Base-by-base conservation (phyloP, 1,140 invertebrate species). In the Aphidius ervi region DNA sequence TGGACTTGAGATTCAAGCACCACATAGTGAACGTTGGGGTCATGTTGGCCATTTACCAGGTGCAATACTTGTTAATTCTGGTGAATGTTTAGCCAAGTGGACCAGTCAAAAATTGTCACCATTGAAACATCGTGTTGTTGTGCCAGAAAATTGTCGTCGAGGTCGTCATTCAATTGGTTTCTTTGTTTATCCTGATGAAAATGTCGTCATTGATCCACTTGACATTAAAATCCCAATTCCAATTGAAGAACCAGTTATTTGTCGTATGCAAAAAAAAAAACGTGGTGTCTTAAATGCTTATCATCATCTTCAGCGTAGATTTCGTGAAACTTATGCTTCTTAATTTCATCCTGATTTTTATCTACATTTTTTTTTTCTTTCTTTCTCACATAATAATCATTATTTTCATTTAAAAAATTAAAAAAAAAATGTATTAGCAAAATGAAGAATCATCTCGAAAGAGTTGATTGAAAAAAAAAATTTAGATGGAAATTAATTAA, bases 11-110 rank as follows among this genome's bases (percentile, higher is more conserved):
- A 82, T 88, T 23, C 85, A 87, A 69, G 73, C 84, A 55, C 82
- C 83, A 8, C 80, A 81, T 52, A 84, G 86, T 60, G 84, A 86
- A 31, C 84, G 86, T 63, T 94, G 90, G 88, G 81, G 86, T 64
- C 81, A 85, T 39, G 90, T 91, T 0, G 87, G 88, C 1, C 89
- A 92, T 69, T 80, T 93, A 40, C 88, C 88, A 0, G 88, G 88
- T 41, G 87, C 90, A 8, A 87, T 93, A 64, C 76, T 93, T 16
- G 82, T 93, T 40, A 91, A 91, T 68, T 85, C 87, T 31, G 92
- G 90, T 23, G 88, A 93, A 68, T 81, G 92, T 52, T 73, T 94
- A 43, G 86, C 88, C 49, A 81, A 83, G 46, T 93, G 90, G 91
- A 92, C 90, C 8, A 83, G 84, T 41, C 85, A 86, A 53, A 79